A percentile compares a stretch with the other conserved stretches of the same genome.
phyloP scores from a whole-genome alignment of 1,140 invertebrate genomes.

The Pomacea maculata region DNA sequence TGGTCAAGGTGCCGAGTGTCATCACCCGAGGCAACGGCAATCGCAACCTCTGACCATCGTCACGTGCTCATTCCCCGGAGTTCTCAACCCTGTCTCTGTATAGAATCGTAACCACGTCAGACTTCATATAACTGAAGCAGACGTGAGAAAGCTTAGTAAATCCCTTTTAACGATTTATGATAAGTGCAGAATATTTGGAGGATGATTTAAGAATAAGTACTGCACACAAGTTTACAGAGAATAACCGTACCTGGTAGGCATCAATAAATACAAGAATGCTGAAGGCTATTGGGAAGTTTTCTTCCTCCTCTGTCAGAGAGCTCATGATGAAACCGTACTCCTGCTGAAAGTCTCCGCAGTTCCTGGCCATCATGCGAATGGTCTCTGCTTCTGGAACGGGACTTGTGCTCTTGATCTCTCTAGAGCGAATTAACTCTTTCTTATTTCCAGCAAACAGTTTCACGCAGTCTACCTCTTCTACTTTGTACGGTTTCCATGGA shows the following conservation, averaged over 20 bases:
- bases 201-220: constrained; percentile 38
- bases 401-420: neutral
- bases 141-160: too few relatives aligned
- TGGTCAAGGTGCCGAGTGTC: too few relatives aligned
- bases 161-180: constrained; percentile 16
- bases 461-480: neutral
- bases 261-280: constrained; percentile 53
- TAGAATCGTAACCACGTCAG: too few relatives aligned
- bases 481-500: too few relatives aligned
- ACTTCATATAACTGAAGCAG: too few relatives aligned
- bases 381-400: neutral
- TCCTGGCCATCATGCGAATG: neutral
- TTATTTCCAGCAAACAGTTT: neutral
- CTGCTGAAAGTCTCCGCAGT: neutral
- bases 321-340: constrained; percentile 17
- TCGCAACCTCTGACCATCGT: too few relatives aligned
- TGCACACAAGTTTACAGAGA: constrained; percentile 27
- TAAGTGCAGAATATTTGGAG: constrained; percentile 56
- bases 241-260: constrained; percentile 34
- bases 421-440: neutral
- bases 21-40: too few relatives aligned
- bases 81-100: too few relatives aligned
- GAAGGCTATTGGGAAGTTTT: constrained; percentile 53
- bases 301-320: constrained; percentile 30
- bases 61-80: too few relatives aligned